Evolutionary conservation across 1,140 invertebrate genomes (phyloP).

Genomic region (Drosophila athabasca): DNA sequence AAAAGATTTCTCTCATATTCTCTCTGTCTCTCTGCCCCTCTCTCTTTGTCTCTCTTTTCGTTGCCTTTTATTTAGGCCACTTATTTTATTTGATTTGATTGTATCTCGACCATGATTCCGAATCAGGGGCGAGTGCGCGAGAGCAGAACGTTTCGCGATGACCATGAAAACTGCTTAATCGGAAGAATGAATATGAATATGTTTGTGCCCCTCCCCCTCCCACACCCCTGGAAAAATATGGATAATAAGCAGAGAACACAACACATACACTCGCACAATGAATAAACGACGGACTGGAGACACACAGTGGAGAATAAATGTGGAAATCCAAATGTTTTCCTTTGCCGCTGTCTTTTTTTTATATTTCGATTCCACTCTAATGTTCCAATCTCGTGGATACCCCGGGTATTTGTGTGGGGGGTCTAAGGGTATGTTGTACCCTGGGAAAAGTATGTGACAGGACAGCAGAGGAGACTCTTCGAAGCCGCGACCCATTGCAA

Average conservation of each 20-base stretch:
- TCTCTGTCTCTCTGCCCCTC: background rate
- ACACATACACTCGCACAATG: constrained; percentile 5
- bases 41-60: too few relatives aligned
- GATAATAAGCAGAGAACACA: constrained; percentile 65
- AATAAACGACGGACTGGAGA: constrained; percentile 43
- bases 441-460: too few relatives aligned
- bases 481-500: too few relatives aligned
- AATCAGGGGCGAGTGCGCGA: constrained; percentile 36
- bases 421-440: too few relatives aligned
- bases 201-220: background rate
- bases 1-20: constrained; percentile 14
- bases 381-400: background rate
- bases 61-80: constrained; percentile 73
- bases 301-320: constrained; percentile 58
- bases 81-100: constrained; percentile 68
- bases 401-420: too few relatives aligned
- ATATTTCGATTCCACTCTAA: constrained; percentile 36
- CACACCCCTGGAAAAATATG: constrained; percentile 1
- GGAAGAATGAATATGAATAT: constrained; percentile 76
- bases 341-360: constrained; percentile 14
- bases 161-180: constrained; percentile 81
- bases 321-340: constrained; percentile 68
- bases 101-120: constrained; percentile 42
- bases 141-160: constrained; percentile 60
- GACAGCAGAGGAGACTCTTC: too few relatives aligned